Conservation (phyloP, 2,113 vertebrate species). For the Serilophus lunatus region DNA sequence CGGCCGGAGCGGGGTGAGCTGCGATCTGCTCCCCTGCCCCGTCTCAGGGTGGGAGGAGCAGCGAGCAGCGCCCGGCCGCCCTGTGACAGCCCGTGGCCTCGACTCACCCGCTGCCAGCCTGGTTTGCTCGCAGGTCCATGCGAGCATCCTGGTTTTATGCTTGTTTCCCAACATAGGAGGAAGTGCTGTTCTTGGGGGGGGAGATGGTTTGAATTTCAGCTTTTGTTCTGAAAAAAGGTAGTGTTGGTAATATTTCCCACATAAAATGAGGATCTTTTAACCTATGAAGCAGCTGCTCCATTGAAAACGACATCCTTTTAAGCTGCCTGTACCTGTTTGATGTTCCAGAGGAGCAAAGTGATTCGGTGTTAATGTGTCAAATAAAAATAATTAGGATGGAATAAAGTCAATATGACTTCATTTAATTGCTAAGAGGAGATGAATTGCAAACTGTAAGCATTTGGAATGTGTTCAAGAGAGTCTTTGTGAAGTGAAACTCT, state of each 20-base stretch:
- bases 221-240: neutral
- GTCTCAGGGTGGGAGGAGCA: fast-evolving
- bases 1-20: neutral
- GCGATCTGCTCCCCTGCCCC: fast-evolving
- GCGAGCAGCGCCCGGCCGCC: neutral
- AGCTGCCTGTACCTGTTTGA: neutral
- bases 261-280: neutral
- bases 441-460: neutral
- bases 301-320: neutral
- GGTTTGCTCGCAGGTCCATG: neutral
- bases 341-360: neutral
- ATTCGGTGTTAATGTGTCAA: neutral
- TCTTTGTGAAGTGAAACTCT: neutral
- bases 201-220: neutral
- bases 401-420: neutral
- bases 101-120: fast-evolving
- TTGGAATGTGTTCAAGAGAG: neutral
- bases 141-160: neutral
- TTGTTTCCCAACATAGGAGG: neutral
- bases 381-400: neutral
- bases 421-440: neutral
- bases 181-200: fast-evolving
- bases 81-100: fast-evolving
- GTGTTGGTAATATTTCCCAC: neutral
- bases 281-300: neutral